Percentiles rank a stretch among this genome's conserved stretches.
Evolutionary conservation across 2,797 vertebrate genomes (phyloP).

Genomic region (Oreochromis mossambicus): DNA sequence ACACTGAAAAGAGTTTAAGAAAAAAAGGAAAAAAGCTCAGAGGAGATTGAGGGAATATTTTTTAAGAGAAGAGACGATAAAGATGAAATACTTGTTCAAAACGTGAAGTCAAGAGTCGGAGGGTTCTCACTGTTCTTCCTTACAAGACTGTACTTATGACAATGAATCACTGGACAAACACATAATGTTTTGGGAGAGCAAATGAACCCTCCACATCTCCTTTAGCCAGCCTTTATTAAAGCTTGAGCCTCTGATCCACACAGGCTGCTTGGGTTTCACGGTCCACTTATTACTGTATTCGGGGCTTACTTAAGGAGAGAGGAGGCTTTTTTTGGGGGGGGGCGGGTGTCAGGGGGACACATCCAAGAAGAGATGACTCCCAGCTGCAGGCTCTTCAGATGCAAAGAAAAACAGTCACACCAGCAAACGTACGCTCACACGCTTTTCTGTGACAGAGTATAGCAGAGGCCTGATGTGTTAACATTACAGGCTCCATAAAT

Average conservation of each 20-base stretch:
- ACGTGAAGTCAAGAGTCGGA: background rate
- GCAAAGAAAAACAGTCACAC: constrained; percentile 49
- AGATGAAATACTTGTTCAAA: background rate
- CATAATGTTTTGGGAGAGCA: constrained; percentile 51
- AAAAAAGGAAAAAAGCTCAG: background rate
- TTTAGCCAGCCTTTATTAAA: constrained; percentile 67
- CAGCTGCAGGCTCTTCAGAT: constrained; percentile 62
- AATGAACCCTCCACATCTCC: constrained; percentile 61
- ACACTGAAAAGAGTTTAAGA: background rate
- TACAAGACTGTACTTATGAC: constrained; percentile 41
- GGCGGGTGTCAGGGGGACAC: constrained; percentile 17
- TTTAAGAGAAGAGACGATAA: background rate
- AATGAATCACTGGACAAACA: constrained; percentile 53
- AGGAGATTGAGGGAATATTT: background rate
- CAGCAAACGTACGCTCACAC: background rate
- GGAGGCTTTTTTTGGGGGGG: background rate
- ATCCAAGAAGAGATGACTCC: constrained; percentile 58
- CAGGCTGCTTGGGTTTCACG: constrained; percentile 54
- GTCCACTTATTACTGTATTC: constrained; percentile 52
- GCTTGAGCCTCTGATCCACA: constrained; percentile 48
- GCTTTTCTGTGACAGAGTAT: constrained; percentile 33
- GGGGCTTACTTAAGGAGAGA: background rate
- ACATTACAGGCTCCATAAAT: constrained; percentile 63
- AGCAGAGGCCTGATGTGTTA: constrained; percentile 49
- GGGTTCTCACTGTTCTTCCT: constrained; percentile 16